Base-by-base conservation (phyloP, 2,888 invertebrate species). In the Morinoia aosen region DNA sequence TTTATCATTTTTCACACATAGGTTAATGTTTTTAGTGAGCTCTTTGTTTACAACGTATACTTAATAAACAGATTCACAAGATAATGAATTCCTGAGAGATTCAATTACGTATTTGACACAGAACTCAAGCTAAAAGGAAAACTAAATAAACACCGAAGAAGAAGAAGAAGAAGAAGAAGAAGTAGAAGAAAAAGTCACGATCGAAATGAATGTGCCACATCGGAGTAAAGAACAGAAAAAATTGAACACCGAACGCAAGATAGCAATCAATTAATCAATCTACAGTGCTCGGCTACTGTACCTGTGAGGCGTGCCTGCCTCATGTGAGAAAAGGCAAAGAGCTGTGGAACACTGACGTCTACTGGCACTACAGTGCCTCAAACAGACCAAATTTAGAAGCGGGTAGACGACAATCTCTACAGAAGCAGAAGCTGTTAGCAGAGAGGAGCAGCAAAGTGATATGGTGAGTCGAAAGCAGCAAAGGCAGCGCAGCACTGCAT, bases 371-470 rank as follows among this genome's bases (percentile, higher is more conserved):
- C 56, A 93, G 58, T 57, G 93, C 93, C 57, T 48, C 33, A 33
- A 93, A 57, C 56, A 93, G 57, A 5, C 48, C n/a, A 93, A 93
- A 57, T 93, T 93, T 93, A n/a, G 40, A 57, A 93, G 93, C 93
- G 76, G 76, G 57, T 93, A 93, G 56, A 57, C 57, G 33, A 57
- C 56, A n/a, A 93, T 93, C 57, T 57, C 57, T 93, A 56, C 57
- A 57, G 57, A 93, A 57, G 93, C 93, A 93, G 57, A 93, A 93
- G 93, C 93, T 48, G 57, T 56, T 56, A 93, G 90, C 90, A 90
- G 90, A 48, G 16, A 64, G 64, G 16, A 64, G 90, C 12, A 90
- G 90, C 90, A 90, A 90, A 90, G 10, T 88, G 39, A 39, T 39
- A 76, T 76, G 76, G 76, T 33, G 76, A 76, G 76, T 61, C 61